These are phyloP conservation scores for Patella caerulea DNA, from an alignment of 2,888 invertebrate species.

Conservation along the genomic window DNA sequence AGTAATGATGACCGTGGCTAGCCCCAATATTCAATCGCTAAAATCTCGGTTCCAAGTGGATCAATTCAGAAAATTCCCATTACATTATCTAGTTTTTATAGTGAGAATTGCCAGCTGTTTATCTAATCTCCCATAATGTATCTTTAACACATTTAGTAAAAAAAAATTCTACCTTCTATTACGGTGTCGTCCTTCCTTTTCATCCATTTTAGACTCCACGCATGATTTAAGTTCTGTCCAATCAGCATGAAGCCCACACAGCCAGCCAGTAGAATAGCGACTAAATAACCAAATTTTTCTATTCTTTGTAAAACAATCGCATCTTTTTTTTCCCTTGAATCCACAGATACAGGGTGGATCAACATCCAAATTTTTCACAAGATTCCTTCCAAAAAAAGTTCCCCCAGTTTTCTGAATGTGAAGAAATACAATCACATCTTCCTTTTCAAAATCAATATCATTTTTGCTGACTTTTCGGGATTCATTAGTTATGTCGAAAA, in stretches of 20 bases:
- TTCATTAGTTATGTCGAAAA: too few relatives aligned
- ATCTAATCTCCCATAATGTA: too few relatives aligned
- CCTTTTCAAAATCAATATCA: constrained; percentile 75
- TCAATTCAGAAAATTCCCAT: too few relatives aligned
- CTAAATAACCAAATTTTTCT: constrained; percentile 84
- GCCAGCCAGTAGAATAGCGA: constrained; percentile 69
- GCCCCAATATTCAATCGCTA: too few relatives aligned
- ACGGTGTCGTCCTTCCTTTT: constrained; percentile 86
- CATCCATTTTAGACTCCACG: constrained; percentile 86
- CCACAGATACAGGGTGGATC: constrained; percentile 95
- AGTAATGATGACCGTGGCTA: too few relatives aligned
- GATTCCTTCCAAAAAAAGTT: constrained; percentile 94
- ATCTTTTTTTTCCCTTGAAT: constrained; percentile 86
- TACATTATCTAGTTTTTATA: too few relatives aligned
- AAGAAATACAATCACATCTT: constrained; percentile 97
- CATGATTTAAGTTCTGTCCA: constrained; percentile 87
- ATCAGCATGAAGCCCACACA: constrained; percentile 96
- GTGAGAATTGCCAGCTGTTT: too few relatives aligned
- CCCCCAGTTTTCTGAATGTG: constrained; percentile 99
- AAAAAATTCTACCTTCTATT: constrained; percentile 76
- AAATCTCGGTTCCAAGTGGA: too few relatives aligned
- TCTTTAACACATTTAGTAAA: background rate
- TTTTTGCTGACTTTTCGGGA: background rate
- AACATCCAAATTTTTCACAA: constrained; percentile 93
- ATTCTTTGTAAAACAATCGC: constrained; percentile 61